Evolutionary conservation across 2,888 invertebrate genomes (phyloP), one percentile per base, ranked within the genome.

Genomic region (Dromius quadrimaculatus): DNA sequence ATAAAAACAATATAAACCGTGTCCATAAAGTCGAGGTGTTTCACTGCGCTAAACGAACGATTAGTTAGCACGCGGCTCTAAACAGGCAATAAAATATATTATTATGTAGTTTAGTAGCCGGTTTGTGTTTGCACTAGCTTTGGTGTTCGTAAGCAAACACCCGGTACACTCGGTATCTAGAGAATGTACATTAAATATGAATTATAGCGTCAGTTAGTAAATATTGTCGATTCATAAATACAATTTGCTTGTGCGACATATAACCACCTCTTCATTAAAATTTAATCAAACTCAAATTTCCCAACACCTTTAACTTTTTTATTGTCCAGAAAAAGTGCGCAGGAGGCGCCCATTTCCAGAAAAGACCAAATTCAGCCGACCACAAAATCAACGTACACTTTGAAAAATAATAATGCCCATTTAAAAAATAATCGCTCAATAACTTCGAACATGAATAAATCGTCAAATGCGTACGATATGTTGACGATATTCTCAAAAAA

Each of bases 101-200:
- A 68, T 68, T 68, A 68, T 68, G 68, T 68, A 68, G 68, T 68
- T 68, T 68, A 68, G 68, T 68, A 68, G 68, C 57, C 57, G 41
- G 9, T 62, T 8, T 3, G 36, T 68, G 45, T 45, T 59, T 68
- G 68, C 64, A 64, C 59, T 68, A n/a, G n/a, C n/a, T n/a, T n/a
- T n/a, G 41, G 28, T 43, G 17, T 68, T 43, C 34, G 41, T 57
- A 43, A 32, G 68, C 68, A 68, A 68, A 68, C 59, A 68, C 19
- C 47, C 19, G 20, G 5, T 32, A 32, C 9, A 5, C 13, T 8
- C 43, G 41, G 41, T 59, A 68, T 68, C 43, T 54, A 22, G 23
- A 50, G 36, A 41, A 65, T 54, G 54, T 34, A 36, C 65, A 65
- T 65, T 65, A 65, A 62, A 65, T 65, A 65, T 68, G 68, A 68